Base-by-base conservation (phyloP, 2,888 invertebrate genomes). In the Creontiades dilutus region DNA sequence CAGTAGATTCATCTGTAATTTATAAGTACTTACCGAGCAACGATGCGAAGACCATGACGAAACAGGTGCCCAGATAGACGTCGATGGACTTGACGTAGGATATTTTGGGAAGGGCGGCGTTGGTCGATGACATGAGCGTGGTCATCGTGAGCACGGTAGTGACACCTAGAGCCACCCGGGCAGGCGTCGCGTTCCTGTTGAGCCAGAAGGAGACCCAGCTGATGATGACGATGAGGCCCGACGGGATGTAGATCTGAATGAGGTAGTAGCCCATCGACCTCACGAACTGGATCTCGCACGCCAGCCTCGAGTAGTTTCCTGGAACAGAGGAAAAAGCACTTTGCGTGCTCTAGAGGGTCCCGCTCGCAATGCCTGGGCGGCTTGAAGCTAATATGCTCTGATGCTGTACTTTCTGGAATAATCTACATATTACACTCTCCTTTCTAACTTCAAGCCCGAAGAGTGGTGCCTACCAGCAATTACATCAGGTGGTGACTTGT, bases 31-130 rank as follows among this genome's bases (percentile, higher is more conserved):
- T 95, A 97, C 98, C 98, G 94, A 99, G 95, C 93, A 99, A 95
- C 94, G 98, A 98, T 93, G 98, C 98, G 95, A 99, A 99, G 93
- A 99, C 99, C 98, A 99, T 99, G 94, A 99, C 98, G 97, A 99
- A 99, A 95, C 98, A 98, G 93, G 98, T 98, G 93, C 98, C 98
- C 94, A 98, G 95, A 94, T 98, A 99, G 93, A 99, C 98, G 94
- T 99, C 99, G 94, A 99, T 99, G 92, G 98, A 98, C 94, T 99
- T 99, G 94, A 99, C 98, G 94, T 99, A 99, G 92, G 98, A 98
- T 93, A 99, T 98, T 95, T 99, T 98, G 92, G 99, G 99, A 94
- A 99, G 95, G 93, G 98, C 98, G 92, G 98, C 98, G 94, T 98
- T 98, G 92, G 98, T 98, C 93, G 98, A 98, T 92, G 98, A 98